phyloP scores from a whole-genome alignment of 2,797 vertebrate species.

The Peromyscus attwateri region DNA sequence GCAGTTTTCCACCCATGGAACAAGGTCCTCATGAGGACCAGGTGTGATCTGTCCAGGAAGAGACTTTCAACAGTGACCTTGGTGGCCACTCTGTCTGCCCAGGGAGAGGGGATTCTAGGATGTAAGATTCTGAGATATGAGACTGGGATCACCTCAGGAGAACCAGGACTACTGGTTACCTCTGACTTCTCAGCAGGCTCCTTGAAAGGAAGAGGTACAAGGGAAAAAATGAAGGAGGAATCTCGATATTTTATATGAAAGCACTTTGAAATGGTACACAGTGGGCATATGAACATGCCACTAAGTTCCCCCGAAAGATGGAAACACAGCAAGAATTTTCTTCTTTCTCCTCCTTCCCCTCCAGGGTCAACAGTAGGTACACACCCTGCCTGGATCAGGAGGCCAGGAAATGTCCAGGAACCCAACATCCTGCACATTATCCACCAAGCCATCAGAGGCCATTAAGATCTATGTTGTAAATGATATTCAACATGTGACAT shows the following conservation, averaged over 20 bases:
- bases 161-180: background rate
- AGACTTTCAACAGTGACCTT: background rate
- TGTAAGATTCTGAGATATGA: background rate
- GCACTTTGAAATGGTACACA: background rate
- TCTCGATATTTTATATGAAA: background rate
- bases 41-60: background rate
- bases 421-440: background rate
- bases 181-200: background rate
- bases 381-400: background rate
- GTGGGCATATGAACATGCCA: background rate
- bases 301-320: background rate
- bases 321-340: background rate
- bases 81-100: background rate
- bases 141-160: background rate
- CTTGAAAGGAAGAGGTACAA: background rate
- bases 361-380: background rate
- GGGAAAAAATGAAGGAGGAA: background rate
- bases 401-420: background rate
- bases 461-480: rapidly evolving
- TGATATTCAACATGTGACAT: background rate
- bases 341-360: background rate
- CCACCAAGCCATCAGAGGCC: background rate
- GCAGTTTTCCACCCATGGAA: background rate
- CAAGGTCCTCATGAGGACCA: background rate
- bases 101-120: background rate